Evolutionary conservation across 1,140 invertebrate species (phyloP).

Genomic region (Eufriesea mexicana): DNA sequence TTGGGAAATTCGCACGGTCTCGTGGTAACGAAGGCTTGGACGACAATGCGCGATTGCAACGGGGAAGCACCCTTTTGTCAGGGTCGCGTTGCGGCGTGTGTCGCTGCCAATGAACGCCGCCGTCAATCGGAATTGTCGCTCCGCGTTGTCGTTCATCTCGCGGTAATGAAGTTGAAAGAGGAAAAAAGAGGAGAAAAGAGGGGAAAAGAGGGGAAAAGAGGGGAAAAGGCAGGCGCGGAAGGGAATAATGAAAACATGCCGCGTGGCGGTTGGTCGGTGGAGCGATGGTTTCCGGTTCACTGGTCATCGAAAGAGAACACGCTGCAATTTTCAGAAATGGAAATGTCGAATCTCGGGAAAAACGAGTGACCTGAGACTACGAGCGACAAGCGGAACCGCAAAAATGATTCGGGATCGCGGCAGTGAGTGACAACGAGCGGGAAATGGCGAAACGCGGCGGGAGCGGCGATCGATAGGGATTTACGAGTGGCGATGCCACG

Average conservation of each 20-base stretch:
- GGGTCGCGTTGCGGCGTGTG: neutral
- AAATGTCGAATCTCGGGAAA: neutral
- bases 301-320: neutral
- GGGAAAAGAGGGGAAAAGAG: too few species aligned
- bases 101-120: neutral
- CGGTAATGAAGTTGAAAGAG: neutral
- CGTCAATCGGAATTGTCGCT: neutral
- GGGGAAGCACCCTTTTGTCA: neutral
- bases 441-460: neutral
- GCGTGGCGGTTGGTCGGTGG: neutral
- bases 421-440: neutral
- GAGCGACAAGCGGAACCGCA: conserved; percentile 1
- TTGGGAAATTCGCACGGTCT: neutral
- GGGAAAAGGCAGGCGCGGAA: neutral
- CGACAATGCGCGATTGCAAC: neutral
- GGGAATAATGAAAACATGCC: conserved; percentile 2
- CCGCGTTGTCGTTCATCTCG: neutral
- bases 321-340: conserved; percentile 2
- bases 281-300: neutral
- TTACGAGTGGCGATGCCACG: neutral
- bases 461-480: neutral
- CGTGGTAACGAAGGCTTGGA: neutral
- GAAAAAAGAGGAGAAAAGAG: too few species aligned
- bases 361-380: neutral
- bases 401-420: neutral